phyloP scores from a whole-genome alignment of 2,113 vertebrate species.

The Chloroceryle aenea region DNA sequence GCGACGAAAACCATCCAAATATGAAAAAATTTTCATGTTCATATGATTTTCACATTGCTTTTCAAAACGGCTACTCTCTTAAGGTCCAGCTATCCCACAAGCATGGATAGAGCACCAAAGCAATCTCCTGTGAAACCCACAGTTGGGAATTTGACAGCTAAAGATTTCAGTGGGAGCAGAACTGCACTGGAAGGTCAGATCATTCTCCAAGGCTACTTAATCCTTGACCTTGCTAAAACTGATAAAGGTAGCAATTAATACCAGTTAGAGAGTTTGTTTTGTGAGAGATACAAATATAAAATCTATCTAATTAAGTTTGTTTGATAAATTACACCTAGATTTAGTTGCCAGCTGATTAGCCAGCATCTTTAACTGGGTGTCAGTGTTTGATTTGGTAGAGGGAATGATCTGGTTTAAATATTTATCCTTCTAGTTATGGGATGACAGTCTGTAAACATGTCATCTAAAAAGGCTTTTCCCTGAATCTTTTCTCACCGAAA shows the following conservation, averaged over 20 bases:
- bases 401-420: not conserved
- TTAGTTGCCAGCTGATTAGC: not conserved
- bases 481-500: not conserved
- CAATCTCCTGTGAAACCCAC: not conserved
- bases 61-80: not conserved
- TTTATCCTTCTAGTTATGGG: not conserved
- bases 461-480: not conserved
- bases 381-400: not conserved
- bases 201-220: not conserved
- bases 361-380: not conserved
- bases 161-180: not conserved
- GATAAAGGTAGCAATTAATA: not conserved
- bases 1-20: not conserved
- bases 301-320: not conserved
- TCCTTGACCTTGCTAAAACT: not conserved
- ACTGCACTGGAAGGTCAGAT: not conserved
- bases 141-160: not conserved
- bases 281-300: not conserved
- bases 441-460: not conserved
- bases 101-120: not conserved
- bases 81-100: not conserved
- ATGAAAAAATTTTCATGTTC: not conserved
- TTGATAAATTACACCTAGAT: not conserved
- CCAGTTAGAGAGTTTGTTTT: not conserved
- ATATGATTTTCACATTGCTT: not conserved